A percentile compares a stretch with the other conserved stretches of the same genome.
Evolutionary conservation across 2,113 vertebrate species (phyloP).

Genomic region (Paralichthys olivaceus): DNA sequence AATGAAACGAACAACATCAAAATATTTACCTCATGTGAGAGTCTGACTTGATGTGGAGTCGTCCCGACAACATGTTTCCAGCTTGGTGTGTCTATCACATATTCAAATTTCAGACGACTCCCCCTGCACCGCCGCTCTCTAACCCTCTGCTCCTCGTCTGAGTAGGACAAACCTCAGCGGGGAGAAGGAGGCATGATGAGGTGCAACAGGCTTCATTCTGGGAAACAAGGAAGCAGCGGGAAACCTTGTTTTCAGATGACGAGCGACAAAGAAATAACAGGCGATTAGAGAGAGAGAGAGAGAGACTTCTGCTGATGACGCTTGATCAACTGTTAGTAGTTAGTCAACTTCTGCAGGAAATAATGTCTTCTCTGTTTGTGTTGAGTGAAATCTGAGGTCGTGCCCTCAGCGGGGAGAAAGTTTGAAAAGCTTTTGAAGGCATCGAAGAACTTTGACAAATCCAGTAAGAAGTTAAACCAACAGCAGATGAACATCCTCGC

Average conservation of each 20-base stretch:
- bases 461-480: too few species aligned
- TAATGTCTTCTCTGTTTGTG: neutral
- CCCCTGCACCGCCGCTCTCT: neutral
- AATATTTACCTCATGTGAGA: constrained; percentile 2
- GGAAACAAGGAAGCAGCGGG: constrained; percentile 34
- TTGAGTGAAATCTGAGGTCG: too few species aligned
- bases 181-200: constrained; percentile 40
- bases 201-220: constrained; percentile 17
- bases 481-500: too few species aligned
- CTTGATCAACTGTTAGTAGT: neutral
- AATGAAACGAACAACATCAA: neutral
- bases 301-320: neutral
- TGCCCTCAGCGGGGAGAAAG: too few species aligned
- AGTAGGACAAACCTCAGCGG: constrained; percentile 64
- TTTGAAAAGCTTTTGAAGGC: too few species aligned
- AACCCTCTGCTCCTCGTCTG: neutral
- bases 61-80: constrained; percentile 17
- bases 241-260: constrained; percentile 32
- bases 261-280: neutral
- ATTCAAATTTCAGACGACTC: constrained; percentile 41
- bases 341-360: neutral
- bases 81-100: constrained; percentile 42
- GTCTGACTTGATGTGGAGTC: too few species aligned
- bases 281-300: neutral
- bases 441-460: too few species aligned